Evolutionary conservation across 2,113 vertebrate species (phyloP), one percentile per base, ranked within the genome.

Genomic region (Xerus inauris): DNA sequence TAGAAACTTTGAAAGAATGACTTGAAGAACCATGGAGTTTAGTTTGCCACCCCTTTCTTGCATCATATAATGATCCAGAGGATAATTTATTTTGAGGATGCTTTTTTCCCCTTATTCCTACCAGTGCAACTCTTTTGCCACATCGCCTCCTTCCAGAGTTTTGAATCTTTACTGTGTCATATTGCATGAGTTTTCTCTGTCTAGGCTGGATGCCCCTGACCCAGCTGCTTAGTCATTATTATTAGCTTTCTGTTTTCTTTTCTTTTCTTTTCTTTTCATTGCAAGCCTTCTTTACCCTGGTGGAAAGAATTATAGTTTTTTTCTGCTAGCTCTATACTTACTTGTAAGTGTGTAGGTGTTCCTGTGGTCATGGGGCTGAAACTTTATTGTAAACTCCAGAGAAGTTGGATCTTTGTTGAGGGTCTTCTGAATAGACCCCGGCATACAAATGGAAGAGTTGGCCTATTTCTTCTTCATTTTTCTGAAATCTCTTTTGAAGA

Each of bases 221-320:
- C 38, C 76, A 71, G 84, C 76, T 87, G 93, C 93, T 83, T 72
- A 59, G 80, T 87, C 30, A 69, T 71, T 91, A 47, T 82, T 80
- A 10, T 51, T 64, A 67, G 51, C 71, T 75, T 94, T 94, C 45
- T 87, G 45, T 83, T 87, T 32, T 77, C 3, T 49, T 54, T 71
- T 47, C 22, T 95, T 84, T 87, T 32, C 77, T 4, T 49, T 54
- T 71, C 54, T 57, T 95, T 84, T 62, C 57, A 26, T 28, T 51
- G 28, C 45, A 62, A 91, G n/a, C 35, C 6, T 38, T 59, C 92
- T 95, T 92, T 62, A 87, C 49, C 35, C 71, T 26, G 6, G 16
- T 59, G 35, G 67, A 65, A 94, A 75, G 83, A 87, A 45, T 17
- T 69, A 64, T 64, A 47, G 45, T 30, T 88, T 9, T 71, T 91